These are phyloP conservation scores for Phaethon lepturus DNA, from an alignment of 2,113 vertebrate genomes.

Conservation along the genomic window DNA sequence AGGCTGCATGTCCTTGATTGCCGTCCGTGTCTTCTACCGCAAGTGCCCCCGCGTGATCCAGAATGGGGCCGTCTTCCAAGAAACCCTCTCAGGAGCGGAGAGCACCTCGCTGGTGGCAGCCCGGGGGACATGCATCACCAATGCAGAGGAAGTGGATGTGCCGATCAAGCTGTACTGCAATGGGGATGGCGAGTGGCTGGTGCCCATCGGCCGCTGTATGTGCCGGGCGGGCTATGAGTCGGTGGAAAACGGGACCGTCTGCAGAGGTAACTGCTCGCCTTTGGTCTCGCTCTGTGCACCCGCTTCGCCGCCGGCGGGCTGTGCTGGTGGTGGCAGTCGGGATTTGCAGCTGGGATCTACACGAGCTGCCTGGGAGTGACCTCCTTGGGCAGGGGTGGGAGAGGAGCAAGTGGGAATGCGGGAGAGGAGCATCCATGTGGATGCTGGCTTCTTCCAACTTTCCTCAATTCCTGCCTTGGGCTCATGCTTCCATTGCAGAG, in stretches of 20 bases:
- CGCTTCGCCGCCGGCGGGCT: fast-evolving
- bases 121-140: slow-evolving; percentile 88
- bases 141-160: slow-evolving; percentile 94
- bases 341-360: background rate
- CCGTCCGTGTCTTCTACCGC: slow-evolving; percentile 92
- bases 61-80: slow-evolving; percentile 91
- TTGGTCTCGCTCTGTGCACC: fast-evolving
- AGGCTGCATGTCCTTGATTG: slow-evolving; percentile 95
- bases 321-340: fast-evolving
- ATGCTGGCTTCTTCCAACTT: background rate
- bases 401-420: fast-evolving
- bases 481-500: background rate
- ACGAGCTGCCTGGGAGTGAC: fast-evolving
- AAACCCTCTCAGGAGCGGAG: slow-evolving; percentile 95
- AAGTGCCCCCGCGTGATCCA: slow-evolving; percentile 89
- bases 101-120: slow-evolving; percentile 94
- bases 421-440: background rate
- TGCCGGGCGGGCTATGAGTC: slow-evolving; percentile 90
- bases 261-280: slow-evolving; percentile 83
- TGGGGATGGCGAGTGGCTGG: slow-evolving; percentile 95
- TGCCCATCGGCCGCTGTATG: slow-evolving; percentile 95
- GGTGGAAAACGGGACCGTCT: slow-evolving; percentile 86
- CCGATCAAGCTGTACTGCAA: slow-evolving; percentile 98
- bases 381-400: background rate
- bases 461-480: background rate